These are phyloP conservation scores for Ceratosolen solmsi DNA, from an alignment of 1,140 invertebrate species.

Conservation along the genomic window DNA sequence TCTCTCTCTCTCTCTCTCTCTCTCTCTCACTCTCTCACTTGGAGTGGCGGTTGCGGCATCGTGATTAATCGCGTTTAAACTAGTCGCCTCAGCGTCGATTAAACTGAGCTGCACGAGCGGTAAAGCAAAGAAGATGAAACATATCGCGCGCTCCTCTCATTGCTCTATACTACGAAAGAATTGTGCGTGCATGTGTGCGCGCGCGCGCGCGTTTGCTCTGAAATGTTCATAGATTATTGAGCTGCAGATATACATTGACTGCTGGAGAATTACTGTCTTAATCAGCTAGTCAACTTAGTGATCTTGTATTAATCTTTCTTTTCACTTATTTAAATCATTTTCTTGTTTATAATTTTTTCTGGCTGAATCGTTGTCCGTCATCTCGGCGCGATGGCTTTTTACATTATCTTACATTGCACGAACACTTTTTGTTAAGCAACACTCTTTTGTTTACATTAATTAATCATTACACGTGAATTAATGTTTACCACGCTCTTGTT, in stretches of 20 bases:
- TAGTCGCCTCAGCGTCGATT: slow-evolving; percentile 70
- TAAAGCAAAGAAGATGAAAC: slow-evolving; percentile 22
- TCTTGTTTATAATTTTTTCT: not conserved
- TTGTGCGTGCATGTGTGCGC: slow-evolving; percentile 25
- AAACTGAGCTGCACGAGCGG: slow-evolving; percentile 58
- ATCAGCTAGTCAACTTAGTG: not conserved
- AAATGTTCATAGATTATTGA: slow-evolving; percentile 51
- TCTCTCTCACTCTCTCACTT: not conserved
- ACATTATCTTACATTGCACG: not conserved
- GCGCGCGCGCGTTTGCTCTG: not conserved
- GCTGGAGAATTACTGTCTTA: slow-evolving; percentile 35
- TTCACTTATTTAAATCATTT: not conserved
- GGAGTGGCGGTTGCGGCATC: slow-evolving; percentile 49
- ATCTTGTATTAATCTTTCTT: not conserved
- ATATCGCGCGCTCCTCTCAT: slow-evolving; percentile 2
- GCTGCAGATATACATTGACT: not conserved
- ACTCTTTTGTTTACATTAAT: not conserved
- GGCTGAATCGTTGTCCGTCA: not conserved
- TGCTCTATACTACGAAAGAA: slow-evolving; percentile 10
- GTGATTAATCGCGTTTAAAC: slow-evolving; percentile 72
- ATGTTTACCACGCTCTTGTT: not conserved
- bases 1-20: not conserved
- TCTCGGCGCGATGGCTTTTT: not conserved
- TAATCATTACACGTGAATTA: not conserved
- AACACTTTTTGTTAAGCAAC: not conserved